A percentile compares a stretch with the other conserved stretches of the same genome.
These are phyloP conservation scores for Tenrec ecaudatus DNA, from an alignment of 2,113 vertebrate genomes.

Conservation along the genomic window DNA sequence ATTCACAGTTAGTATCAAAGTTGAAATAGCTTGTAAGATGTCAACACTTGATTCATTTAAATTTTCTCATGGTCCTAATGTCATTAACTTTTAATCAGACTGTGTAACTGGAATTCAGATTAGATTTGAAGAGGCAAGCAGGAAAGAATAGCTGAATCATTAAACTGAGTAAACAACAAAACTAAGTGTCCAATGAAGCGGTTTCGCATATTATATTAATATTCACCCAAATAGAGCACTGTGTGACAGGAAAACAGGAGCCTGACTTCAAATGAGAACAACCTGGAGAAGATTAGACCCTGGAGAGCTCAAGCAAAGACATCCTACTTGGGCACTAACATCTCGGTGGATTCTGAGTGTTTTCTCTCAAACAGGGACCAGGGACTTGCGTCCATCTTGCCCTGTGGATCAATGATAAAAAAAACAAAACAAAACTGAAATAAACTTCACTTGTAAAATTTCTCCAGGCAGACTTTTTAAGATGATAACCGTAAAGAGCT, in stretches of 20 bases:
- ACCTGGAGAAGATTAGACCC: background rate
- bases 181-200: background rate
- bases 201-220: slow-evolving; percentile 45
- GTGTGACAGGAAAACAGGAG: background rate
- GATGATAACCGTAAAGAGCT: background rate
- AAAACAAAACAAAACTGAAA: background rate
- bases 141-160: slow-evolving; percentile 20
- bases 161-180: slow-evolving; percentile 24
- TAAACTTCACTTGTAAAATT: background rate
- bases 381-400: background rate
- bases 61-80: slow-evolving; percentile 21
- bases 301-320: background rate
- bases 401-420: background rate
- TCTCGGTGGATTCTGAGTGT: background rate
- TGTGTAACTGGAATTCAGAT: slow-evolving; percentile 42
- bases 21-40: background rate
- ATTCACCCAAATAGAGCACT: background rate
- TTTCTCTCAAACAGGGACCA: background rate
- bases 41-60: slow-evolving; percentile 29
- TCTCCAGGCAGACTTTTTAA: background rate
- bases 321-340: background rate
- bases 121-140: slow-evolving; percentile 14
- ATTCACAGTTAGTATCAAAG: slow-evolving; percentile 22
- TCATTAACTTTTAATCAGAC: slow-evolving; percentile 61
- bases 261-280: background rate